Conservation (phyloP, 2,113 vertebrate genomes). For the Halcyon senegalensis region DNA sequence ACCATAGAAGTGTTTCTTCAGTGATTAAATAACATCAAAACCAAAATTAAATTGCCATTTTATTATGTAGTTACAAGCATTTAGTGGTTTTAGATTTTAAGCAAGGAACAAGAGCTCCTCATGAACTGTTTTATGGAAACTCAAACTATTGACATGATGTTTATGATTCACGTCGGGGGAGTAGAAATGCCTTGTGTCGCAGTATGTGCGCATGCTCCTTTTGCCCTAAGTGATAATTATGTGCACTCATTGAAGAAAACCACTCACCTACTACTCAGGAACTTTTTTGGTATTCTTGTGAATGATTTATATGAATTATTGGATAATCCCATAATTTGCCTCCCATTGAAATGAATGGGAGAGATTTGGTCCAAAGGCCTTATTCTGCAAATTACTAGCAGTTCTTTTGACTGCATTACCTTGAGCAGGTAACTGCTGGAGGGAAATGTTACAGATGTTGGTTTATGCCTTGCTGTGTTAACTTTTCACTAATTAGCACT, state of each 20-base stretch:
- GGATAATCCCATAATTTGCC: neutral
- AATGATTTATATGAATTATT: neutral
- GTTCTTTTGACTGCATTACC: neutral
- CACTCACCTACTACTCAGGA: neutral
- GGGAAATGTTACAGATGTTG: neutral
- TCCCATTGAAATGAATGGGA: neutral
- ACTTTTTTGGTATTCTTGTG: neutral
- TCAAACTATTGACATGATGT: neutral
- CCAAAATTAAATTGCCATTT: neutral
- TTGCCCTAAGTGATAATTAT: neutral
- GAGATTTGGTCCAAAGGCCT: neutral
- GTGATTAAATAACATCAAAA: conserved; percentile 18
- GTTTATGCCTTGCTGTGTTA: neutral
- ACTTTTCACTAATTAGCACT: neutral
- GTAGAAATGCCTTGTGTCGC: neutral
- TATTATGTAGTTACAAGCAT: neutral
- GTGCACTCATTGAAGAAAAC: neutral
- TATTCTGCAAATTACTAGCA: neutral
- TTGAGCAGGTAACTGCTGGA: neutral
- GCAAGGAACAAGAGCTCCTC: neutral
- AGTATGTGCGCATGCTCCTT: neutral
- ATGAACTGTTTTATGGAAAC: neutral
- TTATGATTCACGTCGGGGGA: neutral
- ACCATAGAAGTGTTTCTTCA: neutral
- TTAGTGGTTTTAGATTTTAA: neutral